Base-by-base conservation (phyloP, 2,797 vertebrate species). In the Serranus cabrilla region DNA sequence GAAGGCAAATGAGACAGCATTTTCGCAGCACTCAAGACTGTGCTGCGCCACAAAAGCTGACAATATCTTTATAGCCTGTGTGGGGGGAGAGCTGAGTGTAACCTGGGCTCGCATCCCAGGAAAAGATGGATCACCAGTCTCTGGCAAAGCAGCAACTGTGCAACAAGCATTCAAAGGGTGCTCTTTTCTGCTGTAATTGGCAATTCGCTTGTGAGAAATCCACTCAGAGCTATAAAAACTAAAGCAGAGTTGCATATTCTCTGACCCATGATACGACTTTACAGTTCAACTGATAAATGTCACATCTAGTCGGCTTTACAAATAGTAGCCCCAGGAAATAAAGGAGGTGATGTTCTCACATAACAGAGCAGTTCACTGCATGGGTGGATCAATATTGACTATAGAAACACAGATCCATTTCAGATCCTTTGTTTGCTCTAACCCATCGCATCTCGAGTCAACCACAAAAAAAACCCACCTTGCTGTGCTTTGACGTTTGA, bases 91-190 rank as follows among this genome's bases (percentile, higher is more conserved):
- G 76, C 49, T 55, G 87, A 87, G 83, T 78, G 76, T 74, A 91
- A 90, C 89, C 84, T 91, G 86, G 91, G 89, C 91, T 81, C 62
- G 34, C 68, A 55, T 91, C 88, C 93, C 87, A 85, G 85, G 78
- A 90, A 84, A 92, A 91, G 89, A 93, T 90, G 88, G 87, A 93
- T 92, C 84, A 83, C 88, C 85, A 50, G 56, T 85, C 84, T 79
- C 76, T 87, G 85, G 85, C 83, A 87, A 71, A 87, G 86, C 55
- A 80, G 81, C 78, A 79, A 81, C 81, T 80, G 87, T 77, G 87
- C 81, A 90, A 87, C 88, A 87, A 86, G 84, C 90, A 85, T 72
- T 87, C 74, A 78, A 57, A 72, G 80, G 78, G 71, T 65, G 65
- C 69, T 77, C 69, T 70, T 71, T 74, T 82, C 81, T 67, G 74